These are phyloP conservation scores for Urechis unicinctus DNA, from an alignment of 2,888 invertebrate genomes.

Conservation along the genomic window DNA sequence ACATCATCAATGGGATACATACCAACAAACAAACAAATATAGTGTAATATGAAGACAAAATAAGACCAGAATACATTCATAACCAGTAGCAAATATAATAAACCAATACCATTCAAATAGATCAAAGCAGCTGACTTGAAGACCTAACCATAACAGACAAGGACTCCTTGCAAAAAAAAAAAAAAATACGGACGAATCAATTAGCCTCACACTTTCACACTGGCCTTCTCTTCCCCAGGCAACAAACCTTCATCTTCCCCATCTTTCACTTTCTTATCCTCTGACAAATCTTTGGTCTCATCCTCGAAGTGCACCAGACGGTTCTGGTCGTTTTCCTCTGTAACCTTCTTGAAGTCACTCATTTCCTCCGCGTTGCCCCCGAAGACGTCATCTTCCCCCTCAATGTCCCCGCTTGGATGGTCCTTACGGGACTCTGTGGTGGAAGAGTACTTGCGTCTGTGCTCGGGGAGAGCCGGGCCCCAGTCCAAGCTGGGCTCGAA, in stretches of 20 bases:
- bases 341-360: not conserved
- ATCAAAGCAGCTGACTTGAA: too few species aligned
- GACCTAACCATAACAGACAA: too few species aligned
- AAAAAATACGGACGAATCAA: too few species aligned
- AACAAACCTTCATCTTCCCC: not conserved
- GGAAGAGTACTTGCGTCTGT: slow-evolving; percentile 17
- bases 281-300: not conserved
- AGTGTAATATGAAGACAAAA: too few species aligned
- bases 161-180: too few species aligned
- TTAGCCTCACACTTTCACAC: too few species aligned
- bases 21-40: too few species aligned
- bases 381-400: slow-evolving; percentile 12
- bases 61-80: too few species aligned
- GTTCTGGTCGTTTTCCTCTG: slow-evolving; percentile 1
- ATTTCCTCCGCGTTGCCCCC: slow-evolving; percentile 2
- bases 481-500: slow-evolving; percentile 19
- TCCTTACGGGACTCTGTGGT: not conserved
- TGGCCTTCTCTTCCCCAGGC: not conserved
- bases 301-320: slow-evolving; percentile 13
- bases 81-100: too few species aligned
- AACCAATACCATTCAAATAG: too few species aligned
- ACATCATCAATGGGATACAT: too few species aligned
- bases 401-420: slow-evolving; percentile 3
- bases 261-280: not conserved
- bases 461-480: slow-evolving; percentile 30